phyloP scores from a whole-genome alignment of 2,888 invertebrate species.

The Meteorus cinctellus region DNA sequence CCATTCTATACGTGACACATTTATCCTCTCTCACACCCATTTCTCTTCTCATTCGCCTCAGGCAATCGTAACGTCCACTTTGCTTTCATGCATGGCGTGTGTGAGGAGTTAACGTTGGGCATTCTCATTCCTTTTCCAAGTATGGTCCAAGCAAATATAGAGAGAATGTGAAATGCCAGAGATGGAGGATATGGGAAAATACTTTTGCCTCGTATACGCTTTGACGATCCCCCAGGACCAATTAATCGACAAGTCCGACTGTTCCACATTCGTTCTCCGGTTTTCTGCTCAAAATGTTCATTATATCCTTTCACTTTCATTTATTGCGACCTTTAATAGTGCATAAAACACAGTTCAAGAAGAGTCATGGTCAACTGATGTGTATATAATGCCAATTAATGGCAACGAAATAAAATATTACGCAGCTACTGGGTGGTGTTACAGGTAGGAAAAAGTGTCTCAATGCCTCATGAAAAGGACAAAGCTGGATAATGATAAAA shows the following conservation, averaged over 20 bases:
- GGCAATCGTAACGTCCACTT: conserved; percentile 43
- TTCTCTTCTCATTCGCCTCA: conserved; percentile 9
- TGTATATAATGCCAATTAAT: too few species aligned
- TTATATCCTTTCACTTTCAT: neutral
- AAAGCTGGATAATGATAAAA: too few species aligned
- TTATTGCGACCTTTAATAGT: neutral
- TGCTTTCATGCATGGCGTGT: neutral
- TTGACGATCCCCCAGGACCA: conserved; percentile 48
- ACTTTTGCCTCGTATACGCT: conserved; percentile 22
- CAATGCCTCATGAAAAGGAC: too few species aligned
- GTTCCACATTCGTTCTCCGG: neutral
- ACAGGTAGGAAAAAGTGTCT: too few species aligned
- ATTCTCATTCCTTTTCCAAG: conserved; percentile 21
- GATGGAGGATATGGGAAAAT: neutral
- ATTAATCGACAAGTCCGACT: conserved; percentile 45
- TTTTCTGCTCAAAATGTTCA: neutral
- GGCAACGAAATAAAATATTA: too few species aligned
- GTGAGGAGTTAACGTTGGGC: neutral
- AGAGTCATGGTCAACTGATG: neutral
- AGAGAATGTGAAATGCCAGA: neutral
- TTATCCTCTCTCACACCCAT: conserved; percentile 41
- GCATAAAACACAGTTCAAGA: neutral
- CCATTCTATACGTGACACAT: conserved; percentile 53
- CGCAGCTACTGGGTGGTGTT: too few species aligned
- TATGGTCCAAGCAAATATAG: conserved; percentile 28